A percentile compares a stretch with the other conserved stretches of the same genome.
Conservation (phyloP, 2,888 invertebrate species). For the Glyphotaelius pellucidus region DNA sequence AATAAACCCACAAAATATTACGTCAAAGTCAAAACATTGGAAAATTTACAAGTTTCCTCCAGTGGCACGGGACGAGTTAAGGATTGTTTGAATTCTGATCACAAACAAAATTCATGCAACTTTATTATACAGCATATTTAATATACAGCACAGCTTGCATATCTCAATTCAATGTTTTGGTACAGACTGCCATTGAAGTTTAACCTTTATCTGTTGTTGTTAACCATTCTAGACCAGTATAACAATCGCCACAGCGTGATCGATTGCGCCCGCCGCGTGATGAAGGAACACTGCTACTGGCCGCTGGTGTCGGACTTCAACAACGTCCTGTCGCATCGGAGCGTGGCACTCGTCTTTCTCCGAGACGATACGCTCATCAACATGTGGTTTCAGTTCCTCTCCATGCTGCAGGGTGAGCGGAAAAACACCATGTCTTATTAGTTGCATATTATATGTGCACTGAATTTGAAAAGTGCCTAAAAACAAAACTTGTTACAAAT, state of each 20-base stretch:
- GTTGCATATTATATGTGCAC: neutral
- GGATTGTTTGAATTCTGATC: neutral
- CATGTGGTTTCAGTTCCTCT: constrained; percentile 97
- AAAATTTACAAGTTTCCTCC: no score
- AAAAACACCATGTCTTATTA: neutral
- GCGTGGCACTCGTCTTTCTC: constrained; percentile 93
- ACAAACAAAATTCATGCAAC: neutral
- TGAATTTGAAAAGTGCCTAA: neutral
- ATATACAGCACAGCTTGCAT: no score
- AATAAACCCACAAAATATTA: no score
- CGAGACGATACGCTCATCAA: constrained; percentile 92
- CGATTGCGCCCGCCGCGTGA: constrained; percentile 92
- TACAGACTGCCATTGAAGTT: neutral
- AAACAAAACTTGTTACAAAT: no score
- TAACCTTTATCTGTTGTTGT: neutral
- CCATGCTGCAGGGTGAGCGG: constrained; percentile 91
- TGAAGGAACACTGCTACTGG: constrained; percentile 99
- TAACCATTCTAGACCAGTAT: constrained; percentile 78
- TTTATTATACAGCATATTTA: no score
- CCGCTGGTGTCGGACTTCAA: constrained; percentile 97
- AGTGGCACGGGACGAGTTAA: no score
- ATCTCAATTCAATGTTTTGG: neutral
- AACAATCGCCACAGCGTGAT: constrained; percentile 94
- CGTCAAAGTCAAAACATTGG: no score
- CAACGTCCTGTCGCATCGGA: constrained; percentile 95